Percentiles rank a stretch among this genome's conserved stretches.
Conservation (phyloP, 2,797 vertebrate species). For the Sylvilagus floridanus region DNA sequence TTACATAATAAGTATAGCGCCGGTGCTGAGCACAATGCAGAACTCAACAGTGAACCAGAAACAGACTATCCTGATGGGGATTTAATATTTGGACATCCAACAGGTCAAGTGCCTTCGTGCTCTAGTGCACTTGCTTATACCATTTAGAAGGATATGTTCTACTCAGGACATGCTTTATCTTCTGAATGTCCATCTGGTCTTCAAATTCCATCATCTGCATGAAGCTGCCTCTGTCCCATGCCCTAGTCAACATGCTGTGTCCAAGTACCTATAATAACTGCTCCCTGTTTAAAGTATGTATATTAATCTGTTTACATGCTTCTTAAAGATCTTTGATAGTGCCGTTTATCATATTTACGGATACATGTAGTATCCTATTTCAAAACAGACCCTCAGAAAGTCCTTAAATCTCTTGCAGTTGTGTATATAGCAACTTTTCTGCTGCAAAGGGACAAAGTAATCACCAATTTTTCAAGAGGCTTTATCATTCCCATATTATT, state of each 20-base stretch:
- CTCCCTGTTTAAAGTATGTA: background rate
- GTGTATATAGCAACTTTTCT: background rate
- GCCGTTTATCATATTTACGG: background rate
- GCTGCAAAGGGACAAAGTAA: background rate
- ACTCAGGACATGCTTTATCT: background rate
- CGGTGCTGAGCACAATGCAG: background rate
- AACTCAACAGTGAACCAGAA: background rate
- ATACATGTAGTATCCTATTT: background rate
- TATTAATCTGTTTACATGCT: background rate
- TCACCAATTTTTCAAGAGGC: background rate
- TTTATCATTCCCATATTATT: constrained; percentile 23
- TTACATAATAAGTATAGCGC: background rate
- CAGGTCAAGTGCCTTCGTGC: background rate
- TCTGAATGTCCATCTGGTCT: background rate
- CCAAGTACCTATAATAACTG: background rate
- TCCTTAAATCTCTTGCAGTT: background rate
- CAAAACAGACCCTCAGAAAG: background rate
- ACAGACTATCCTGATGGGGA: background rate
- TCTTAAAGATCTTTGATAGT: background rate
- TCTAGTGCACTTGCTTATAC: background rate
- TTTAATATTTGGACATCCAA: background rate
- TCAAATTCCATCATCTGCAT: background rate
- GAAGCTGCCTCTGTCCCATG: background rate
- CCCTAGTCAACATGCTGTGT: background rate
- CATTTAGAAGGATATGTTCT: background rate